Base-by-base conservation (phyloP, 2,113 vertebrate genomes). In the Chloropsis hardwickii region DNA sequence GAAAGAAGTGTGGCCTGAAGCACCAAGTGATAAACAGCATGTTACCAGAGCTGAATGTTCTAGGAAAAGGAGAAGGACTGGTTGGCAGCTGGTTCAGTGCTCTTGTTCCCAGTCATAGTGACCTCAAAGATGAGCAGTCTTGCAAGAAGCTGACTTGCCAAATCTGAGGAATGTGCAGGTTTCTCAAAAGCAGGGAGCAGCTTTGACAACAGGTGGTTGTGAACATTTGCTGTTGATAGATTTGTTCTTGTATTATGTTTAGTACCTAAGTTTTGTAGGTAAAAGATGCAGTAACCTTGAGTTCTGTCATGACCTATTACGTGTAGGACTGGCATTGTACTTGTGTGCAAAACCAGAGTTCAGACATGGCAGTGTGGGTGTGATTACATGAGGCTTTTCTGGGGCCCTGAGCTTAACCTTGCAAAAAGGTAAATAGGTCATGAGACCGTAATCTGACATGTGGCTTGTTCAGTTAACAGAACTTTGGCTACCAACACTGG, bases 231-330 rank as follows among this genome's bases (percentile, higher is more conserved):
- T 85, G 4, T 37, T 69, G 0, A 1, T 31, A 19, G 17, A 14
- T 57, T 24, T 10, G 3, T 12, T 11, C 6, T 13, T 24, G 0
- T 24, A 15, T 44, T 9, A 29, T 64, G 14, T 19, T 51, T 13
- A n/a, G 7, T 65, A 33, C 22, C 11, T 13, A 23, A 3, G 11
- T 24, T 72, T 21, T 10, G 5, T 25, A 22, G 11, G 10, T 62
- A 11, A 4, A 20, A 6, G 14, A 11, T 82, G 7, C 0, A 29
- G 33, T 61, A 29, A 24, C 13, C 4, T 44, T 58, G 18, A 69
- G 15, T n/a, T 74, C 7, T n/a, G 0, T 18, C 1, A 1, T 53
- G 18, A 28, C 8, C 33, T 67, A 0, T 19, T 51, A 7, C 0
- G 4, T 50, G 3, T 13, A 14, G 29, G 40, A 9, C 10, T 94